Evolutionary conservation across 2,797 vertebrate species (phyloP).

Genomic region (Acanthurus lineatus): DNA sequence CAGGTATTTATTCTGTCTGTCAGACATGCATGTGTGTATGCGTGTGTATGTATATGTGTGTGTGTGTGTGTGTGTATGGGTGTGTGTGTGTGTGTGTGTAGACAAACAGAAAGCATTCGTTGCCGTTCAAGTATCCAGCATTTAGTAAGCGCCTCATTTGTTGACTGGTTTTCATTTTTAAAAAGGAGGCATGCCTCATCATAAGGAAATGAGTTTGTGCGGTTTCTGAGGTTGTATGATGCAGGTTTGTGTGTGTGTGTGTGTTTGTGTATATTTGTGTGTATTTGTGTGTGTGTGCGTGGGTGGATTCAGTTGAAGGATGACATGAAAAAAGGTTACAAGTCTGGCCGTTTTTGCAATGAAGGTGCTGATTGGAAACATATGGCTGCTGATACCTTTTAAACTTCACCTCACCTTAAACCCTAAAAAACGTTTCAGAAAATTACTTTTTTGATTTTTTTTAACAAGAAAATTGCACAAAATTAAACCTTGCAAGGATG

Average conservation of each 20-base stretch:
- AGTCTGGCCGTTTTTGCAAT: neutral
- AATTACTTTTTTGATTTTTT: neutral
- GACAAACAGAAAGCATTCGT: slow-evolving; percentile 4
- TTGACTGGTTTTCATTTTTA: slow-evolving; percentile 26
- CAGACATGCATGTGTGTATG: neutral
- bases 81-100: neutral
- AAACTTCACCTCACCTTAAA: neutral
- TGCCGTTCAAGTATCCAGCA: neutral
- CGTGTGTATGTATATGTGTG: neutral
- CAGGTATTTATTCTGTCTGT: slow-evolving; percentile 18
- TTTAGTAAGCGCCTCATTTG: slow-evolving; percentile 39
- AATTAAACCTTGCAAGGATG: neutral
- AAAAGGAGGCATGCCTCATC: slow-evolving; percentile 23
- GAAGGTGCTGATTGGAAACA: neutral
- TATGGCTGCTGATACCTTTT: neutral
- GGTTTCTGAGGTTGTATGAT: slow-evolving; percentile 3
- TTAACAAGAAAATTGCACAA: neutral
- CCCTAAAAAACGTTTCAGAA: neutral
- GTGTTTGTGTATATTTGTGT: neutral
- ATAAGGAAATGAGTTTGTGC: slow-evolving; percentile 24
- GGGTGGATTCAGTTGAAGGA: slow-evolving; percentile 9
- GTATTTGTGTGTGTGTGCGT: neutral
- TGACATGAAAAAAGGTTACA: neutral
- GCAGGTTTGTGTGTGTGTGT: slow-evolving; percentile 10
- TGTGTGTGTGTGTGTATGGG: neutral